phyloP scores from a whole-genome alignment of 2,797 vertebrate genomes.

The Champsocephalus esox region DNA sequence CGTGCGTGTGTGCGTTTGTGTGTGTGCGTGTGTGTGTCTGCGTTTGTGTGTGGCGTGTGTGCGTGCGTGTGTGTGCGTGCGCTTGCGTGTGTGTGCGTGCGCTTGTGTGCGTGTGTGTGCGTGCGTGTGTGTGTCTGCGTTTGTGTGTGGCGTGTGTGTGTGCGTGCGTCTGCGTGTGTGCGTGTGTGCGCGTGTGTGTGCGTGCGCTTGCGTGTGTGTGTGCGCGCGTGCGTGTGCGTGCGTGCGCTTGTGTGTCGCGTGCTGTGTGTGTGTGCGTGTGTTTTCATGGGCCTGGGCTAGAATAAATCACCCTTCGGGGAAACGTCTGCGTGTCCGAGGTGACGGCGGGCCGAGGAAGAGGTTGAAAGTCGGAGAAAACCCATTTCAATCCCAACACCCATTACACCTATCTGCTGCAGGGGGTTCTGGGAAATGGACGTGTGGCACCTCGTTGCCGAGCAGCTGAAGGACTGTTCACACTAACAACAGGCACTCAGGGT shows the following conservation, averaged over 20 bases:
- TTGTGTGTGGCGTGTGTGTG: background rate
- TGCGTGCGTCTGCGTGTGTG: background rate
- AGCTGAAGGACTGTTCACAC: background rate
- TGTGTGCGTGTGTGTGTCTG: background rate
- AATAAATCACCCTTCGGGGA: no score
- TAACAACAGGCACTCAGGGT: constrained; percentile 8
- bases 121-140: constrained; percentile 11
- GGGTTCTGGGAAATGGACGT: constrained; percentile 35
- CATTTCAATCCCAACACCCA: constrained; percentile 16
- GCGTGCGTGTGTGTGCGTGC: background rate
- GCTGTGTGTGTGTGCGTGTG: constrained; percentile 5
- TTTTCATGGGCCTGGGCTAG: no score
- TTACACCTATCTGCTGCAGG: background rate
- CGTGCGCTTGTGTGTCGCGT: no score
- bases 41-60: background rate
- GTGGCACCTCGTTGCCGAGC: constrained; percentile 24
- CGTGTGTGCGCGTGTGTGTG: background rate
- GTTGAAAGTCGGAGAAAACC: constrained; percentile 33
- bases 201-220: background rate
- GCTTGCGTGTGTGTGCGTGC: no score
- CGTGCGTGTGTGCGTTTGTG: constrained; percentile 3
- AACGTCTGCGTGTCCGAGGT: background rate
- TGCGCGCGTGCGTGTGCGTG: background rate
- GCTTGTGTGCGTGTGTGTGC: background rate
- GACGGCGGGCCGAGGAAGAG: background rate